Percentiles rank a stretch among this genome's conserved stretches.
These are phyloP conservation scores for Tyto alba DNA, from an alignment of 2,113 vertebrate species.

Conservation along the genomic window DNA sequence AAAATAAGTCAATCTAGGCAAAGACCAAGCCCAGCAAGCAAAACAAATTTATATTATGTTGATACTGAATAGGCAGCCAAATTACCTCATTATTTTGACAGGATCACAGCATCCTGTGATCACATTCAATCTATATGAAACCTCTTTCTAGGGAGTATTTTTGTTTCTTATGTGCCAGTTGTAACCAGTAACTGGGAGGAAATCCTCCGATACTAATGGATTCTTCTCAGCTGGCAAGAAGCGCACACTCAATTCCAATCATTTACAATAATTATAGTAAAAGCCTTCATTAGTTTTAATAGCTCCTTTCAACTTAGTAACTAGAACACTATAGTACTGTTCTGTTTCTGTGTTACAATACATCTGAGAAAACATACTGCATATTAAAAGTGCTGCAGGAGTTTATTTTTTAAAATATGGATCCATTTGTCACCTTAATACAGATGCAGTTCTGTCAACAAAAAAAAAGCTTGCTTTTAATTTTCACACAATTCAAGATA, in stretches of 20 bases:
- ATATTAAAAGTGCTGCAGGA: not conserved
- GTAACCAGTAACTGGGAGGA: slow-evolving; percentile 15
- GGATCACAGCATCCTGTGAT: not conserved
- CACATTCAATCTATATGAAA: not conserved
- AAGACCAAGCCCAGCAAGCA: not conserved
- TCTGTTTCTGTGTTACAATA: slow-evolving; percentile 24
- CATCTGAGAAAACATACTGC: slow-evolving; percentile 7
- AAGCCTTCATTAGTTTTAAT: slow-evolving; percentile 46
- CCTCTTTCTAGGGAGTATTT: not conserved
- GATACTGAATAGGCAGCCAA: not conserved
- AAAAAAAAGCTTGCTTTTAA: not conserved
- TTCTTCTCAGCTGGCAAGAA: slow-evolving; percentile 46
- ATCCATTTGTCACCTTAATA: not conserved
- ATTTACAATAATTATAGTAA: slow-evolving; percentile 25
- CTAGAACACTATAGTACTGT: not conserved
- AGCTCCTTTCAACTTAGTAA: slow-evolving; percentile 11
- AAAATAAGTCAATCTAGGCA: not conserved
- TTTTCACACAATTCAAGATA: not conserved
- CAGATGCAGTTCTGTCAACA: not conserved
- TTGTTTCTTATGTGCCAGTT: not conserved
- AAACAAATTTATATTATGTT: not conserved
- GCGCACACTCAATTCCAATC: not conserved
- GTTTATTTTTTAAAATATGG: not conserved
- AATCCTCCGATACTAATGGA: slow-evolving; percentile 8
- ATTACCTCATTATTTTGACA: slow-evolving; percentile 23